Evolutionary conservation across 2,113 vertebrate genomes (phyloP).

Genomic region (Elachura formosa): DNA sequence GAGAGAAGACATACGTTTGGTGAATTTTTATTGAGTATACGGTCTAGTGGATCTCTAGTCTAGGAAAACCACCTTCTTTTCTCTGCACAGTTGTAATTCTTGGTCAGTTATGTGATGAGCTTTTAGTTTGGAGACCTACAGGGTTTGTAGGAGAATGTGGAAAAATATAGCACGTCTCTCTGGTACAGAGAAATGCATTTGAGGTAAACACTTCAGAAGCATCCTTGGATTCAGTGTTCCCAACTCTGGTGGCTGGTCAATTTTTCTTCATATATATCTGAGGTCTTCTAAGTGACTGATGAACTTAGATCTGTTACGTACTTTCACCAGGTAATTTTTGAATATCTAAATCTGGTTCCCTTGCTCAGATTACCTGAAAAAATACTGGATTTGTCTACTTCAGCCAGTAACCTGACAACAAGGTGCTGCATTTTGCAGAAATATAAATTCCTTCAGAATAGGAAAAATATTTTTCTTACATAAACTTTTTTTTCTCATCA

Average conservation of each 20-base stretch:
- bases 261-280: neutral
- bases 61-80: neutral
- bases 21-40: neutral
- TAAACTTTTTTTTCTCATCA: neutral
- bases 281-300: neutral
- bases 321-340: neutral
- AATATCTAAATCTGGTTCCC: neutral
- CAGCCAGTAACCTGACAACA: neutral
- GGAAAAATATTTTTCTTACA: neutral
- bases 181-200: neutral
- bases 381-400: neutral
- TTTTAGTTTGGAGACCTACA: neutral
- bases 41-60: neutral
- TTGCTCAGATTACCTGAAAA: neutral
- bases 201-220: neutral
- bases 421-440: neutral
- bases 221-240: neutral
- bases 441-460: neutral
- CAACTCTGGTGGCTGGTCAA: neutral
- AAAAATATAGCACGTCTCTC: neutral
- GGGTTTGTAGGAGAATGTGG: neutral
- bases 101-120: neutral
- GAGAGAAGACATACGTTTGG: neutral
- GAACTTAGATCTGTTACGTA: neutral
- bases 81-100: neutral